These are phyloP conservation scores for Sphecodes monilicornis DNA, from an alignment of 2,888 invertebrate genomes.

Conservation along the genomic window DNA sequence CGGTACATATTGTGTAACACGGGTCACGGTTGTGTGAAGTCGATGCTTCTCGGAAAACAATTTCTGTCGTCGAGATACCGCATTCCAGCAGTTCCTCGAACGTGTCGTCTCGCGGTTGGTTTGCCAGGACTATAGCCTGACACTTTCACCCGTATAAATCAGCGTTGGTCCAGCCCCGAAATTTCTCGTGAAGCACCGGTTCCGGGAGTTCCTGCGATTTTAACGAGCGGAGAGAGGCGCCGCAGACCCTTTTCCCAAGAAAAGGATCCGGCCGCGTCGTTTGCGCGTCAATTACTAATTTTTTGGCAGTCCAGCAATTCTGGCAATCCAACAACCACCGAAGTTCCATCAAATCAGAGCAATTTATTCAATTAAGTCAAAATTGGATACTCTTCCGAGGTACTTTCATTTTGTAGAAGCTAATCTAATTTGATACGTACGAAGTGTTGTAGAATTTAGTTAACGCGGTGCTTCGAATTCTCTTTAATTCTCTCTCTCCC, in stretches of 20 bases:
- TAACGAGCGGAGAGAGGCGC: background rate
- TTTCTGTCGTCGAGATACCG: slow-evolving; percentile 51
- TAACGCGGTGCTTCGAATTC: too few relatives aligned
- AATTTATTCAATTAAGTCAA: background rate
- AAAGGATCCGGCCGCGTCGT: background rate
- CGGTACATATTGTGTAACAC: slow-evolving; percentile 56
- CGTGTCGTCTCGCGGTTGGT: slow-evolving; percentile 17
- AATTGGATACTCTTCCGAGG: background rate
- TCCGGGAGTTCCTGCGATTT: slow-evolving; percentile 23
- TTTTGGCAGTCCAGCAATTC: too few relatives aligned
- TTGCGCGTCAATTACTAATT: background rate
- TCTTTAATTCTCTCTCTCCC: too few relatives aligned
- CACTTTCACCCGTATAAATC: slow-evolving; percentile 45
- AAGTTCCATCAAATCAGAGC: background rate
- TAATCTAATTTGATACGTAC: too few relatives aligned
- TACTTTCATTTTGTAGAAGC: too few relatives aligned
- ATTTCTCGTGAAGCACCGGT: slow-evolving; percentile 27
- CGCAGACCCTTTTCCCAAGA: background rate
- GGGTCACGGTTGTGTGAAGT: slow-evolving; percentile 26
- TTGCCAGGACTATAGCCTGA: slow-evolving; percentile 26
- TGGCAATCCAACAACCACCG: background rate
- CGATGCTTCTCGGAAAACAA: slow-evolving; percentile 63
- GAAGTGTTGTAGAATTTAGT: too few relatives aligned
- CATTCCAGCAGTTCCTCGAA: slow-evolving; percentile 45
- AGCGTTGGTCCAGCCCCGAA: slow-evolving; percentile 14